phyloP scores from a whole-genome alignment of 2,113 vertebrate genomes.

The Triplophysa tibetana region DNA sequence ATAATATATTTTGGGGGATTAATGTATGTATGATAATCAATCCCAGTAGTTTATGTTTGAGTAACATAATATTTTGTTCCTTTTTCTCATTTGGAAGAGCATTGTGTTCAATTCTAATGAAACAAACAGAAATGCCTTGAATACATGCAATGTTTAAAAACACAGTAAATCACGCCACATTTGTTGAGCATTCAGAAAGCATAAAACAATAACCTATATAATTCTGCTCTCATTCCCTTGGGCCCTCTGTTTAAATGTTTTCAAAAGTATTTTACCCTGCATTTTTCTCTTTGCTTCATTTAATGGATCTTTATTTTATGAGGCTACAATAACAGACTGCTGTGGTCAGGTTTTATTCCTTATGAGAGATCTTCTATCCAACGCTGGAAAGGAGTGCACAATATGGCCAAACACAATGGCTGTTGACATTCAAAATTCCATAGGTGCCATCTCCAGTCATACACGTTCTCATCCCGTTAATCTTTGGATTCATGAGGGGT shows the following conservation, averaged over 20 bases:
- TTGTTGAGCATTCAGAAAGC: no score
- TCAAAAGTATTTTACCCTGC: neutral
- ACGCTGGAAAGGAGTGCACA: neutral
- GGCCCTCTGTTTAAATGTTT: neutral
- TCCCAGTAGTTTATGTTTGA: no score
- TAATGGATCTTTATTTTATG: neutral
- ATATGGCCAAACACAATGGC: constrained; percentile 53
- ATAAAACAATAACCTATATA: neutral
- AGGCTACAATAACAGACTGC: neutral
- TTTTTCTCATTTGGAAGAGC: no score
- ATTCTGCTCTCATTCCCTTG: neutral
- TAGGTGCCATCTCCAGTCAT: constrained; percentile 53
- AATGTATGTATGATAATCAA: no score
- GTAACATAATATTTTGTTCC: no score
- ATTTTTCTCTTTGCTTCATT: neutral
- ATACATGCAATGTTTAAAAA: no score
- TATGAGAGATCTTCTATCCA: neutral
- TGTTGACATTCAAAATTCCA: constrained; percentile 54
- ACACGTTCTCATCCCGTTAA: constrained; percentile 35
- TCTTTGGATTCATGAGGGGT: constrained; percentile 44
- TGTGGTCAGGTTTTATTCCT: neutral
- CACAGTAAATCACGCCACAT: no score
- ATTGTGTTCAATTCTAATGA: no score
- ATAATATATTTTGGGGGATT: no score
- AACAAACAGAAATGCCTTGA: no score